Evolutionary conservation across 2,888 invertebrate genomes (phyloP), one percentile per base, ranked within the genome.

Genomic region (Andrena bucephala): DNA sequence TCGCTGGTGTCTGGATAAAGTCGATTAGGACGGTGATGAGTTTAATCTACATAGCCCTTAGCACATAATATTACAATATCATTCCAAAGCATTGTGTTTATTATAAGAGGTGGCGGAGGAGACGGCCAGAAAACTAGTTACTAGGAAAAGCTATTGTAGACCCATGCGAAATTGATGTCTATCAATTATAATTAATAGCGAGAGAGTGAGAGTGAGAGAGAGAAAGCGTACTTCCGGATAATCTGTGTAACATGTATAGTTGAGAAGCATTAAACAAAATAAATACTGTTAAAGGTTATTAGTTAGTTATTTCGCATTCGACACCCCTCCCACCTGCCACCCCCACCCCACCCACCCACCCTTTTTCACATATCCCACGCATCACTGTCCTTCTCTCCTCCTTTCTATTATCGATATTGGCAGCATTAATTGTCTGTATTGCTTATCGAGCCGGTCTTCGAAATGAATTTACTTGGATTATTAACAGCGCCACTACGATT

Each of bases 231-330:
- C 68, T 72, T 73, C 60, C 62, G 54, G 70, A 84, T 81, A 81
- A 86, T 86, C 73, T 92, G 92, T 92, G 92, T 82, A 86, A 89
- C 87, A 91, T 92, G 92, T 92, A 91, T 89, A 91, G 91, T 85
- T 88, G 84, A 87, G 87, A 89, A 89, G 88, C 83, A 90, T 81
- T 90, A 83, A 89, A 91, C 89, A 89, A 91, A 93, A 93, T 93
- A 93, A 93, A 93, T 83, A 91, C 92, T 91, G 87, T 93, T 90
- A 88, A 93, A 92, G 91, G 91, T 92, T 89, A 92, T 92, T 89
- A 90, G 90, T 89, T 90, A 92, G 91, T 93, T 93, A 91, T 93
- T 92, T 93, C 92, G 87, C 92, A 92, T 93, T 90, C 87, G 89
- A 89, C 83, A 89, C 87, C 90, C 90, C 78, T 81, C 20, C 20